Evolutionary conservation across 2,113 vertebrate species (phyloP).

Genomic region (Melanotaenia duboulayi): DNA sequence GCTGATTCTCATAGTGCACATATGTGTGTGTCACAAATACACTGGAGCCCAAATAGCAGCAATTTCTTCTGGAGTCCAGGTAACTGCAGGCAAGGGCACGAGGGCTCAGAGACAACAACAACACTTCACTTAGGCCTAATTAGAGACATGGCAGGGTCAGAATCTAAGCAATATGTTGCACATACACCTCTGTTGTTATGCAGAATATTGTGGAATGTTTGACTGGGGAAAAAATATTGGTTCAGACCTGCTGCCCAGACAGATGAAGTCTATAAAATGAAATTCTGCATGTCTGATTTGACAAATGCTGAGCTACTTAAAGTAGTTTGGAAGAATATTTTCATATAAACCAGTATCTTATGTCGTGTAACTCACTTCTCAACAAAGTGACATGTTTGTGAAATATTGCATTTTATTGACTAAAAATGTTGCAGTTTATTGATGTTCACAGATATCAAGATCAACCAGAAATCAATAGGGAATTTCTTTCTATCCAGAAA

Average conservation of each 20-base stretch:
- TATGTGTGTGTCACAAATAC: constrained; percentile 47
- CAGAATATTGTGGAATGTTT: constrained; percentile 11
- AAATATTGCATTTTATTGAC: too few relatives aligned
- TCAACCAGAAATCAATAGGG: too few relatives aligned
- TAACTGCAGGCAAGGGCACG: constrained; percentile 68
- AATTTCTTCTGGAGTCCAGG: constrained; percentile 56
- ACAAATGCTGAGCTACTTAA: neutral
- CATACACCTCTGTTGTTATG: constrained; percentile 19
- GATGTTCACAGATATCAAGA: too few relatives aligned
- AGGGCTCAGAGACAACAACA: constrained; percentile 73
- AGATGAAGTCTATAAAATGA: neutral
- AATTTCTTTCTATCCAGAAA: too few relatives aligned
- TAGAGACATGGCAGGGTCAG: constrained; percentile 40
- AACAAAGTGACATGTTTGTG: too few relatives aligned
- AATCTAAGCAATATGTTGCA: constrained; percentile 55
- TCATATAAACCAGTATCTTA: too few relatives aligned
- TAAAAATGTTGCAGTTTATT: too few relatives aligned
- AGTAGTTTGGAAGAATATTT: neutral
- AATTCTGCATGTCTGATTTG: neutral
- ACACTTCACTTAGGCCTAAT: constrained; percentile 65
- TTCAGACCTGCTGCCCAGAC: neutral
- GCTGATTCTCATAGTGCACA: constrained; percentile 43
- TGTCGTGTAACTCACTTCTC: too few relatives aligned
- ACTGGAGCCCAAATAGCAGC: constrained; percentile 57
- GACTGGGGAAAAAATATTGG: neutral